Percentiles rank a stretch among this genome's conserved stretches.
phyloP scores from a whole-genome alignment of 2,797 vertebrate species.

The Discoglossus pictus region DNA sequence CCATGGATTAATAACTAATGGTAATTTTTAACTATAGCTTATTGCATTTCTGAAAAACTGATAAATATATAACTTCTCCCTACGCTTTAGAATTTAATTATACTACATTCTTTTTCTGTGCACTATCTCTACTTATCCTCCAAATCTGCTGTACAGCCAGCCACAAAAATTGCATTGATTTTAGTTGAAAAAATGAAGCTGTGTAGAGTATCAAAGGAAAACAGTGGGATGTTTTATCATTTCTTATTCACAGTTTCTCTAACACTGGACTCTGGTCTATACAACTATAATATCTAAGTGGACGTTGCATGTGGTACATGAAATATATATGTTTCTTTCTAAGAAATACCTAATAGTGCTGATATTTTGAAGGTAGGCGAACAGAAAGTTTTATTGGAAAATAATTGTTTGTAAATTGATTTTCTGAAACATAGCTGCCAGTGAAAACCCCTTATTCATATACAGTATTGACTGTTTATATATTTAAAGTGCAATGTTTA shows the following conservation, averaged over 20 bases:
- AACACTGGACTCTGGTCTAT: not conserved
- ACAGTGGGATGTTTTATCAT: slow-evolving; percentile 21
- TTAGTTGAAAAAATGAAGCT: slow-evolving; percentile 38
- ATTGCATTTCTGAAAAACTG: not conserved
- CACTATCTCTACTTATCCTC: slow-evolving; percentile 23
- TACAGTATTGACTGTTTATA: no score
- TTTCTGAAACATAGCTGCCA: not conserved
- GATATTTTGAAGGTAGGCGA: not conserved
- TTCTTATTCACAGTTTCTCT: slow-evolving; percentile 29
- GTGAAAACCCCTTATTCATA: not conserved
- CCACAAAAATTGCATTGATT: slow-evolving; percentile 44
- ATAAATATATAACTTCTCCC: not conserved
- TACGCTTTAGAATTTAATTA: slow-evolving; percentile 4
- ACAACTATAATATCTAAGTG: slow-evolving; percentile 23
- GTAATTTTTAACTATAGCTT: no score
- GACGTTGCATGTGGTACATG: slow-evolving; percentile 32
- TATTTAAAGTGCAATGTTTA: not conserved
- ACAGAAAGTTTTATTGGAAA: slow-evolving; percentile 21
- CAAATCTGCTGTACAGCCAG: slow-evolving; percentile 35
- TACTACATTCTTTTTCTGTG: slow-evolving; percentile 2
- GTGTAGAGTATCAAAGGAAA: slow-evolving; percentile 43
- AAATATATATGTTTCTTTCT: not conserved
- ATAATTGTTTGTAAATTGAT: not conserved
- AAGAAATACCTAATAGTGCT: not conserved
- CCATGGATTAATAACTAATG: no score